These are phyloP conservation scores for Pluvianellus socialis DNA, from an alignment of 2,113 vertebrate species.

Conservation along the genomic window DNA sequence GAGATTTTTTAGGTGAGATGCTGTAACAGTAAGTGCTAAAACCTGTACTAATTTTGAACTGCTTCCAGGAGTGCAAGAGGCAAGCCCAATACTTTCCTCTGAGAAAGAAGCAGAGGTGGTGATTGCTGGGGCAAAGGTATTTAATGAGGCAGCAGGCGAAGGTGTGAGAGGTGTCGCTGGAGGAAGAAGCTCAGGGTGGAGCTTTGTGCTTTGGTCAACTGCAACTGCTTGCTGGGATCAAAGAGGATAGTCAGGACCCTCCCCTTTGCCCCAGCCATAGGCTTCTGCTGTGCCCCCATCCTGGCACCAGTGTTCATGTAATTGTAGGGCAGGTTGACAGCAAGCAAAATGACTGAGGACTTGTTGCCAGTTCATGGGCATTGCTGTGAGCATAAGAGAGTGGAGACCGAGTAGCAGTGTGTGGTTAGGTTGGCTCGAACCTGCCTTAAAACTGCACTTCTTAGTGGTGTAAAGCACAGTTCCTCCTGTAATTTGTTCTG, in stretches of 20 bases:
- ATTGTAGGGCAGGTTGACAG: neutral
- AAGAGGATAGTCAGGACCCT: neutral
- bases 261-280: neutral
- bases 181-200: neutral
- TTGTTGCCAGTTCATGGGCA: neutral
- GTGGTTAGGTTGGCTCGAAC: neutral
- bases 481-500: neutral
- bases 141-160: neutral
- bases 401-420: neutral
- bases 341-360: neutral
- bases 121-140: neutral
- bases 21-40: neutral
- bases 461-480: neutral
- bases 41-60: neutral
- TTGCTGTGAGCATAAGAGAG: neutral
- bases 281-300: neutral
- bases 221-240: neutral
- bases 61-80: neutral
- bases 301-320: neutral
- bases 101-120: too few relatives aligned
- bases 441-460: neutral
- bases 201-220: neutral
- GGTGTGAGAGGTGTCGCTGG: rapidly evolving
- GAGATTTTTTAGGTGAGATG: neutral
- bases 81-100: neutral